Evolutionary conservation across 2,797 vertebrate genomes (phyloP).

Genomic region (Poecilia wingei): DNA sequence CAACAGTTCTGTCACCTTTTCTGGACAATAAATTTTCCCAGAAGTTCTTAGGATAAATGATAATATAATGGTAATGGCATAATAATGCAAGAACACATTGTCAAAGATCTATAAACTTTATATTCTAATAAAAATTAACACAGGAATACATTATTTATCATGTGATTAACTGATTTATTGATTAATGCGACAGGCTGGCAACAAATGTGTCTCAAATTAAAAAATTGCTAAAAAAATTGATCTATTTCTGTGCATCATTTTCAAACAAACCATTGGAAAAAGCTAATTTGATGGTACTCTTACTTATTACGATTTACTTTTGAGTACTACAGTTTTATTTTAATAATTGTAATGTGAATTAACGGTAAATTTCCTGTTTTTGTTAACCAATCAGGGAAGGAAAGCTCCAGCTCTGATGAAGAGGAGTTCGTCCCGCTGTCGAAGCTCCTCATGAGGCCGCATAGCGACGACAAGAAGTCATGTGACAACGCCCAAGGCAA

Average conservation of each 20-base stretch:
- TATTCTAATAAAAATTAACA: too few relatives aligned
- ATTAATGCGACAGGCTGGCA: too few relatives aligned
- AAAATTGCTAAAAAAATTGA: neutral
- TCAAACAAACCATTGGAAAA: neutral
- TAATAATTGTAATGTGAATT: too few relatives aligned
- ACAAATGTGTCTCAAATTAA: neutral
- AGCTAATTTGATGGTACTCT: neutral
- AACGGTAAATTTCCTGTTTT: neutral
- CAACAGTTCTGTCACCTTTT: too few relatives aligned
- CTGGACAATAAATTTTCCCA: too few relatives aligned
- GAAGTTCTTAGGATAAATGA: too few relatives aligned
- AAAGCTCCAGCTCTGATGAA: constrained; percentile 48
- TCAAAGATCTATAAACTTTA: too few relatives aligned
- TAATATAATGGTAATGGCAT: too few relatives aligned
- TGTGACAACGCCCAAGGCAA: constrained; percentile 16
- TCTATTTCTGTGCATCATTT: neutral
- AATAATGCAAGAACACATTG: too few relatives aligned
- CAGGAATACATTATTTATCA: too few relatives aligned
- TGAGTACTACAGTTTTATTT: neutral
- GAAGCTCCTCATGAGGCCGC: constrained; percentile 24
- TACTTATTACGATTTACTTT: neutral
- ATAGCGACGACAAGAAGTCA: constrained; percentile 22
- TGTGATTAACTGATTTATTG: too few relatives aligned
- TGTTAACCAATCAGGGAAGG: constrained; percentile 30
- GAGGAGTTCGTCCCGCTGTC: constrained; percentile 50